A percentile compares a stretch with the other conserved stretches of the same genome.
Conservation (phyloP, 2,888 invertebrate genomes). For the Apamea sordens region DNA sequence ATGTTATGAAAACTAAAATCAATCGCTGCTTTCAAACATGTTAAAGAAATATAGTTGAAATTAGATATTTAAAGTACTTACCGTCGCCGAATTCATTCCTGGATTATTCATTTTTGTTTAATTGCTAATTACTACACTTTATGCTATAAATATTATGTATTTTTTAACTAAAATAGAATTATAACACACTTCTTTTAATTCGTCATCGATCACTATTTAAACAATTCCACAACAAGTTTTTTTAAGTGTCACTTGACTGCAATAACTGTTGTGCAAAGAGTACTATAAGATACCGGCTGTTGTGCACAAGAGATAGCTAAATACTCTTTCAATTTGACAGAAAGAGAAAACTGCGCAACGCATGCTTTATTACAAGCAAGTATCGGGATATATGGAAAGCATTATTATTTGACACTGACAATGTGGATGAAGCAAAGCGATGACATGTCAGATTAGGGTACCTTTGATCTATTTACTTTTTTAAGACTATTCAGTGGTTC, state of each 20-base stretch:
- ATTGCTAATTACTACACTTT: constrained; percentile 15
- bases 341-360: not conserved
- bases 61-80: constrained; percentile 73
- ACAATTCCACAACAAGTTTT: constrained; percentile 16
- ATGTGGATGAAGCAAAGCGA: constrained; percentile 9
- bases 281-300: too few species aligned
- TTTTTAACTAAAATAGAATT: constrained; percentile 24
- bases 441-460: constrained; percentile 48
- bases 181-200: constrained; percentile 26
- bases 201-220: constrained; percentile 62
- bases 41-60: constrained; percentile 23
- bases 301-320: constrained; percentile 7
- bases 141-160: not conserved
- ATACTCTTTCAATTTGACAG: not conserved
- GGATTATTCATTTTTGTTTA: constrained; percentile 74
- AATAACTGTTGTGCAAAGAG: not conserved
- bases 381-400: not conserved
- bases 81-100: constrained; percentile 88
- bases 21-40: constrained; percentile 39
- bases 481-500: not conserved
- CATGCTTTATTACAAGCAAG: constrained; percentile 2
- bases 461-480: not conserved
- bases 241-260: not conserved
- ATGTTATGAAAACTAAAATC: constrained; percentile 37
- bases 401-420: constrained; percentile 49